Conservation (phyloP, 2,797 vertebrate species). For the Smutsia gigantea region DNA sequence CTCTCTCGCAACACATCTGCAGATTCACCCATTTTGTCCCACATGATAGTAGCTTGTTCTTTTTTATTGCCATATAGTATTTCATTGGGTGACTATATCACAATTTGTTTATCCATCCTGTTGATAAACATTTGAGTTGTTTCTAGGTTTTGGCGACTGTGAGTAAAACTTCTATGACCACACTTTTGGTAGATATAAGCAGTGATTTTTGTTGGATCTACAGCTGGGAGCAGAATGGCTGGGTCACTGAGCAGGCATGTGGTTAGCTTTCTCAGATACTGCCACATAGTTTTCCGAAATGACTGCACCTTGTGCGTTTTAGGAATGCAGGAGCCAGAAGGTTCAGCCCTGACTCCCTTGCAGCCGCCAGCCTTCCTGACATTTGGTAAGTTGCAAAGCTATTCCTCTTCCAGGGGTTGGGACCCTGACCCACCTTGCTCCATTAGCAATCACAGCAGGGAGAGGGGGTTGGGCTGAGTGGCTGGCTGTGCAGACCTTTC, state of each 20-base stretch:
- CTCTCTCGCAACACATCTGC: neutral
- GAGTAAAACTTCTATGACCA: neutral
- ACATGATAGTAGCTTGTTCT: neutral
- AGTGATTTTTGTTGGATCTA: neutral
- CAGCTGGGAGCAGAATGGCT: neutral
- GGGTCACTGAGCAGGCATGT: neutral
- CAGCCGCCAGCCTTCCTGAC: neutral
- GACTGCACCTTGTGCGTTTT: neutral
- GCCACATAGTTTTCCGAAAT: neutral
- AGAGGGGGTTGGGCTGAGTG: neutral
- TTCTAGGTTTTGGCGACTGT: neutral
- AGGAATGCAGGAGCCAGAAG: neutral
- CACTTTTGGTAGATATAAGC: neutral
- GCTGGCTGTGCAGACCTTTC: neutral
- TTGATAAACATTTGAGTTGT: neutral
- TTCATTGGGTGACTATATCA: neutral
- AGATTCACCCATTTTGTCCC: neutral
- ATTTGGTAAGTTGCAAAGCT: neutral
- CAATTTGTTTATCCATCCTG: neutral
- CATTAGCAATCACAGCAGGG: constrained; percentile 50
- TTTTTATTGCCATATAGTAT: neutral
- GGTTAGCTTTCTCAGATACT: neutral
- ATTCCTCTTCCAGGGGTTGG: neutral
- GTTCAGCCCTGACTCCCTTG: neutral
- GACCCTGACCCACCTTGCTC: neutral